Conservation (phyloP, 2,888 invertebrate species). For the Seira ritae region DNA sequence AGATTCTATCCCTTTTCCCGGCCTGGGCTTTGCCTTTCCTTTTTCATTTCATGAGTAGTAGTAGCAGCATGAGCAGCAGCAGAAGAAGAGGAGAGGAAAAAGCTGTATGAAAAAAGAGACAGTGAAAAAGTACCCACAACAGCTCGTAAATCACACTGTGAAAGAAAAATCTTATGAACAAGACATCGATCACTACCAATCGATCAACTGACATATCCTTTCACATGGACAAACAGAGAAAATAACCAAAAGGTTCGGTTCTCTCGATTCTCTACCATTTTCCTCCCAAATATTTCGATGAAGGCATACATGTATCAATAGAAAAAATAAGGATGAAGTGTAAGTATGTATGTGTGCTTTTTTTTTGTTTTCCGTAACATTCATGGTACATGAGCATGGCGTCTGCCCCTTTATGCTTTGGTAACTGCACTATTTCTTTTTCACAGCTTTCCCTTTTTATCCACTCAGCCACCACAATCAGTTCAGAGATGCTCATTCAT, state of each 20-base stretch:
- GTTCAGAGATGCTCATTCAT: conserved; percentile 9
- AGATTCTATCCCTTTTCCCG: conserved; percentile 2
- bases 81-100: conserved; percentile 36
- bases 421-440: conserved; percentile 29
- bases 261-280: conserved; percentile 19
- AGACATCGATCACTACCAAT: conserved; percentile 74
- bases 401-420: conserved; percentile 31
- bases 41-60: conserved; percentile 13
- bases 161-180: conserved; percentile 74
- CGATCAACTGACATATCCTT: conserved; percentile 72
- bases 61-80: not conserved
- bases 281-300: not conserved
- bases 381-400: conserved; percentile 53
- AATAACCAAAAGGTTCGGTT: conserved; percentile 12
- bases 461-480: not conserved
- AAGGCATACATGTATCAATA: not conserved
- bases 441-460: conserved; percentile 15
- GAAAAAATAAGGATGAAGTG: conserved; percentile 10
- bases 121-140: conserved; percentile 74
- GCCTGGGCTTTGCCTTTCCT: not conserved
- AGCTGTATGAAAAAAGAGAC: conserved; percentile 68
- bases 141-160: conserved; percentile 74
- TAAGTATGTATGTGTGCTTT: conserved; percentile 31
- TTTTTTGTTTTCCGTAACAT: conserved; percentile 45
- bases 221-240: conserved; percentile 40